A percentile compares a stretch with the other conserved stretches of the same genome.
These are phyloP conservation scores for Pteropus alecto DNA, from an alignment of 2,113 vertebrate genomes.

Conservation along the genomic window DNA sequence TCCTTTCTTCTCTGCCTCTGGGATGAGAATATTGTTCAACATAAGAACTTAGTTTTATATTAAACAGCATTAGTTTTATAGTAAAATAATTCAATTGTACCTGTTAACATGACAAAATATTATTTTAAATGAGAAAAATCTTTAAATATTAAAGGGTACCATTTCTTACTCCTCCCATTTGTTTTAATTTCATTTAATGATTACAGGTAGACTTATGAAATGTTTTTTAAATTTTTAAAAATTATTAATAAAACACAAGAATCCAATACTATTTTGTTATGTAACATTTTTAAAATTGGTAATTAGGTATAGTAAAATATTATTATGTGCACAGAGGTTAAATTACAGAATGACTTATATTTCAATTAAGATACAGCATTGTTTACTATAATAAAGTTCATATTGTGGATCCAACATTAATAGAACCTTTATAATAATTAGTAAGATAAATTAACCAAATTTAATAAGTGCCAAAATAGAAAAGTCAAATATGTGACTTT, in stretches of 20 bases:
- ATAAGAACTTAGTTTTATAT: not conserved
- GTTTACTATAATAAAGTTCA: not conserved
- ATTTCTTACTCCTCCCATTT: not conserved
- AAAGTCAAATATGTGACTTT: not conserved
- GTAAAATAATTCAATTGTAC: not conserved
- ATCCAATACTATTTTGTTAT: not conserved
- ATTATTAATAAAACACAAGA: not conserved
- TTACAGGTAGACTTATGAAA: not conserved
- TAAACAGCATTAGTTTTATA: not conserved
- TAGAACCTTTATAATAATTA: not conserved
- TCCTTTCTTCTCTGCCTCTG: not conserved
- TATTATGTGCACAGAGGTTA: not conserved
- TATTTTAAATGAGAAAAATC: not conserved
- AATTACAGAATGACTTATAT: not conserved
- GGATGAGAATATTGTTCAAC: not conserved
- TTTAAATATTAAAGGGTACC: not conserved
- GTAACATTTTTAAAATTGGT: not conserved
- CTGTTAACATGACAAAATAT: not conserved
- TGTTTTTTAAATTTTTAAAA: not conserved
- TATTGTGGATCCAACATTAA: not conserved
- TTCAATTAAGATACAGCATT: not conserved
- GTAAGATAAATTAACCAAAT: not conserved
- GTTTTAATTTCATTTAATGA: not conserved
- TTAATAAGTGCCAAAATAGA: not conserved
- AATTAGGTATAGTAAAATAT: not conserved